Evolutionary conservation across 1,140 invertebrate genomes (phyloP).

Genomic region (Drosophila cardini): DNA sequence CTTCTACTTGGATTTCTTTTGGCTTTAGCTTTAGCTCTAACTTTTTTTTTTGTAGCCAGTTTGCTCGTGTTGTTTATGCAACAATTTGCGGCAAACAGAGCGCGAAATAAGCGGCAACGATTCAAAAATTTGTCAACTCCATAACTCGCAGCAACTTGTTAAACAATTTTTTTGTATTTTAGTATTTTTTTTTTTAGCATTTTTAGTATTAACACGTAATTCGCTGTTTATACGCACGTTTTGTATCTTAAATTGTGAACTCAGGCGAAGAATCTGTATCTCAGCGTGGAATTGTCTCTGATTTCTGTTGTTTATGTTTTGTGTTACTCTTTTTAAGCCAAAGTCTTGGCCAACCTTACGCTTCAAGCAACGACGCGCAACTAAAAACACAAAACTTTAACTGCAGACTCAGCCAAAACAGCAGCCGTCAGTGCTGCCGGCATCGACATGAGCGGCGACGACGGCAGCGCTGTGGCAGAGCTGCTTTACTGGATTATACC

Average conservation of each 20-base stretch:
- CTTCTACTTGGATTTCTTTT: constrained; percentile 5
- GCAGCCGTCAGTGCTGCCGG: constrained; percentile 37
- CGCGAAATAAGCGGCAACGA: constrained; percentile 73
- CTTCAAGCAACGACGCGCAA: constrained; percentile 74
- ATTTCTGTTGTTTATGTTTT: constrained; percentile 9
- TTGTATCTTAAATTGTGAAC: constrained; percentile 37
- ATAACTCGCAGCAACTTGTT: constrained; percentile 61
- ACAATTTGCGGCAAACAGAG: constrained; percentile 78
- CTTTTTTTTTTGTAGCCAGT: constrained; percentile 9
- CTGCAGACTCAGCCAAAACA: constrained; percentile 73
- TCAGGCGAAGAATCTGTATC: constrained; percentile 32
- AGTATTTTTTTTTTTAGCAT: constrained; percentile 8
- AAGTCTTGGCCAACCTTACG: constrained; percentile 61
- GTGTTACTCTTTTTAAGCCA: constrained; percentile 9
- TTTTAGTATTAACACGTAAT: constrained; percentile 49
- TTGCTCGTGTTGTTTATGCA: constrained; percentile 66
- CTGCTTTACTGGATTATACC: constrained; percentile 24
- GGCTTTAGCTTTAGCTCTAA: constrained; percentile 12
- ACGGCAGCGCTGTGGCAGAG: constrained; percentile 13
- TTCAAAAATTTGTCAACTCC: constrained; percentile 72
- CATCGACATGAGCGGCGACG: constrained; percentile 10
- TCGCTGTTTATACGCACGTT: constrained; percentile 69
- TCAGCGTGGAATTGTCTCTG: constrained; percentile 18
- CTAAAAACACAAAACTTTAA: constrained; percentile 60
- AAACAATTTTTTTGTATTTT: constrained; percentile 19